Evolutionary conservation across 2,113 vertebrate genomes (phyloP), one percentile per base, ranked within the genome.

Genomic region (Hippocampus zosterae): DNA sequence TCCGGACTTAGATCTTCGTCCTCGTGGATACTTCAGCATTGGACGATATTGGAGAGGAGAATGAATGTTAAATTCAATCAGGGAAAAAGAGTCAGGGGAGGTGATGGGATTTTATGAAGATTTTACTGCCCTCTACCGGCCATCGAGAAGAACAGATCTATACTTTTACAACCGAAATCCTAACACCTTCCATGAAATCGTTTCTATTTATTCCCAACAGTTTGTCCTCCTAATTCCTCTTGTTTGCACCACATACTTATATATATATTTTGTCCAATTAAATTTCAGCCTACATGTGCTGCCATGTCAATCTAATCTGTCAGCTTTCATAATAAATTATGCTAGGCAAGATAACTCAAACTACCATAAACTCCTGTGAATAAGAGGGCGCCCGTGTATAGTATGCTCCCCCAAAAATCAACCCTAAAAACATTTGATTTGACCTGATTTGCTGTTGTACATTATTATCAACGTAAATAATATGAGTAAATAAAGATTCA

Each of bases 1-100:
- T 98, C 97, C 0, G 97, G 96, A 82, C 95, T 97, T 87, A 98
- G 91, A 64, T 98, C 95, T 77, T 99, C 96, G 42, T 99, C 96
- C 88, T 98, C 97, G 2, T 96, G 95, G 82, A 94, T 95, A 84
- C 97, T 98, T 82, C 89, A 91, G 79, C 41, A 27, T 60, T 18
- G 15, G 27, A 55, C 21, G 19, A 48, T 37, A 57, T 1, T 53
- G 29, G 46, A 40, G 53, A 75, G 25, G 29, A 60, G 56, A 16
- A 25, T 42, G 3, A 42, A 6, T 13, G 61, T 13, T 5, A 42
- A 63, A 37, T 63, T 42, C 21, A 40, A 8, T 40, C 7, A 29
- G 3, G 27, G 4, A 0, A 25, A 29, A 59, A 37, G 23, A 44
- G 42, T 44, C 42, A 11, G 15, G 18, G 18, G 48, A 50, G 48